Evolutionary conservation across 2,797 vertebrate species (phyloP), one percentile per base, ranked within the genome.

Genomic region (Argyrosomus regius): DNA sequence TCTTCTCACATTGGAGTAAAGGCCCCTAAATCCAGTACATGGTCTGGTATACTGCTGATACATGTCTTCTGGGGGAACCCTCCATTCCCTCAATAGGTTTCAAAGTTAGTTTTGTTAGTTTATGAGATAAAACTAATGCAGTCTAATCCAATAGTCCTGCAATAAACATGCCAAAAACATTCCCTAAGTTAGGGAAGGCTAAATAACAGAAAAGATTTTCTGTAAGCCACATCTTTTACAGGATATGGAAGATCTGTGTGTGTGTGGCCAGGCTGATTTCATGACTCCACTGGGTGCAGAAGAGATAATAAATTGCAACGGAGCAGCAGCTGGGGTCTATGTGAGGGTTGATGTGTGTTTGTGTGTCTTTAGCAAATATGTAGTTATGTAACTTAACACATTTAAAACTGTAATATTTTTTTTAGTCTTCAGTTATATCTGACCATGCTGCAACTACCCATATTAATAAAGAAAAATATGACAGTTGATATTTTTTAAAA

Each of bases 301-400:
- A 79, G 85, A 84, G 91, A 92, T 94, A 93, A 93, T 93, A 93
- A 91, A 95, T 95, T 94, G 92, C 88, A 92, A 86, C 82, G 82
- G 88, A 87, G 81, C 81, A 91, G 88, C 94, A 93, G 93, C 93
- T 95, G 91, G 88, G 86, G 88, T 87, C 85, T 85, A 81, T 88
- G 86, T 85, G 66, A 66, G 61, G 50, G 81, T 91, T 49, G 75
- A 31, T 85, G 66, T 77, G 28, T 28, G 22, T 58, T 31, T 49
- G 35, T 53, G 58, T 45, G 56, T 62, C 65, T 31, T 68, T 56
- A 72, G 43, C 62, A 76, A 75, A 78, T 83, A 71, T 72, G 57
- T 63, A 61, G 53, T 65, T 64, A 52, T 59, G 4, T 65, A 17
- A 71, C 48, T 69, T 65, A 45, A 77, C 60, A 66, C 39, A 76